A percentile compares a stretch with the other conserved stretches of the same genome.
phyloP scores from a whole-genome alignment of 1,140 invertebrate genomes.

The Lethocerus indicus region DNA sequence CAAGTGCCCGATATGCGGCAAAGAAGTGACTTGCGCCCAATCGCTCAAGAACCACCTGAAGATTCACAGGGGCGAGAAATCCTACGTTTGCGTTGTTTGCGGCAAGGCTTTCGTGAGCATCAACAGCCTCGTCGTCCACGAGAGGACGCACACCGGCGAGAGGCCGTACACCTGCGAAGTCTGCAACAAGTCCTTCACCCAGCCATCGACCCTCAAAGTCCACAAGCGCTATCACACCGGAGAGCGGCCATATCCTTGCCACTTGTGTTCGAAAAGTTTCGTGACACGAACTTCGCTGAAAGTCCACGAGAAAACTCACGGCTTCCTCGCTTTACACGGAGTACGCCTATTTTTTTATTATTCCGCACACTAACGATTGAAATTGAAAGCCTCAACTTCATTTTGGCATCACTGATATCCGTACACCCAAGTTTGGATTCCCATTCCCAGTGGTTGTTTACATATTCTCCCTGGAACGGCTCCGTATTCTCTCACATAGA shows the following conservation, averaged over 20 bases:
- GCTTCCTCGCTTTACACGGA: no score
- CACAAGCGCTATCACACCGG: conserved; percentile 35
- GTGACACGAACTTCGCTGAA: conserved; percentile 30
- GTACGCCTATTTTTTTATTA: no score
- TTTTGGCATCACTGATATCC: no score
- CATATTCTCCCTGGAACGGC: no score
- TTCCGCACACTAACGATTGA: no score
- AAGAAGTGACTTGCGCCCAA: conserved; percentile 50
- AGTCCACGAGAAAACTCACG: conserved; percentile 21
- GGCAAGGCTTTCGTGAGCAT: conserved; percentile 6
- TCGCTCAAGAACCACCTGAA: conserved; percentile 38
- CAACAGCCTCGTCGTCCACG: conserved; percentile 8
- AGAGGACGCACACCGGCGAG: conserved; percentile 25
- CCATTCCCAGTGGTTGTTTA: no score
- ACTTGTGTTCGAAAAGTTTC: conserved; percentile 29
- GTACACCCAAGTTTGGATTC: no score
- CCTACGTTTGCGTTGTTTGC: conserved; percentile 13
- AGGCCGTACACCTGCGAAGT: conserved; percentile 26
- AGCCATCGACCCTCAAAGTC: conserved; percentile 26
- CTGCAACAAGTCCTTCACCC: conserved; percentile 22
- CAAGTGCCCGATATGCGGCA: conserved; percentile 54
- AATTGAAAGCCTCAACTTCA: no score
- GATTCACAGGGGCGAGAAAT: conserved; percentile 16
- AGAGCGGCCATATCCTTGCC: conserved; percentile 30
- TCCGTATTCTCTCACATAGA: no score